A percentile compares a stretch with the other conserved stretches of the same genome.
Evolutionary conservation across 2,113 vertebrate species (phyloP).

Genomic region (Anarhynchus alexandrinus): DNA sequence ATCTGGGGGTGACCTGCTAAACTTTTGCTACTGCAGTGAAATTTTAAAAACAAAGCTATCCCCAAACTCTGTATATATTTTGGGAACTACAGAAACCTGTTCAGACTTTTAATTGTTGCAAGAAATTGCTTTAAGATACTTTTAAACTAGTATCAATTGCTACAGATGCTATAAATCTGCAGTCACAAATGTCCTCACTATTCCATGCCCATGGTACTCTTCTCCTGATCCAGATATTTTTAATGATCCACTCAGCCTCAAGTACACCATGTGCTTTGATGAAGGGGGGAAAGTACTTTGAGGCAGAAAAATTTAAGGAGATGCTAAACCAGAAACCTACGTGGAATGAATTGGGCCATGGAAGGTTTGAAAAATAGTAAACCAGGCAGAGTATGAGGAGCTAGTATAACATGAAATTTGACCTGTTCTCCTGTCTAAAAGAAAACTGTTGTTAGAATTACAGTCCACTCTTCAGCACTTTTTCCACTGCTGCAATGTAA

Average conservation of each 20-base stretch:
- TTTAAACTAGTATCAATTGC: background rate
- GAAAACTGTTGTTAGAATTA: background rate
- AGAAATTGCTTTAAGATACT: background rate
- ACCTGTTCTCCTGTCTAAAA: background rate
- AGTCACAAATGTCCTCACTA: background rate
- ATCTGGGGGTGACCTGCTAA: background rate
- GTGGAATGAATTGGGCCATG: background rate
- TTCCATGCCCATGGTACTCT: background rate
- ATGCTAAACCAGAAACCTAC: background rate
- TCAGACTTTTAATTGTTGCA: background rate
- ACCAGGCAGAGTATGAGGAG: background rate
- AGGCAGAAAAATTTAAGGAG: background rate
- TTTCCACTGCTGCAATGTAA: constrained; percentile 22
- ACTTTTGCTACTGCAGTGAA: background rate
- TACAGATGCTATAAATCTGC: background rate
- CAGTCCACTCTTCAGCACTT: background rate
- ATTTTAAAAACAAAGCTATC: background rate
- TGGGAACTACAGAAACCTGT: background rate
- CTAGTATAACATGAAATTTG: background rate
- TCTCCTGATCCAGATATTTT: background rate
- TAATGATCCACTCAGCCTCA: background rate
- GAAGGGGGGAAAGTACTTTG: background rate
- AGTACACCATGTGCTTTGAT: background rate
- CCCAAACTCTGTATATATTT: background rate
- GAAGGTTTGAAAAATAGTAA: background rate